Evolutionary conservation across 2,888 invertebrate species (phyloP).

Genomic region (Apocheima hispidaria): DNA sequence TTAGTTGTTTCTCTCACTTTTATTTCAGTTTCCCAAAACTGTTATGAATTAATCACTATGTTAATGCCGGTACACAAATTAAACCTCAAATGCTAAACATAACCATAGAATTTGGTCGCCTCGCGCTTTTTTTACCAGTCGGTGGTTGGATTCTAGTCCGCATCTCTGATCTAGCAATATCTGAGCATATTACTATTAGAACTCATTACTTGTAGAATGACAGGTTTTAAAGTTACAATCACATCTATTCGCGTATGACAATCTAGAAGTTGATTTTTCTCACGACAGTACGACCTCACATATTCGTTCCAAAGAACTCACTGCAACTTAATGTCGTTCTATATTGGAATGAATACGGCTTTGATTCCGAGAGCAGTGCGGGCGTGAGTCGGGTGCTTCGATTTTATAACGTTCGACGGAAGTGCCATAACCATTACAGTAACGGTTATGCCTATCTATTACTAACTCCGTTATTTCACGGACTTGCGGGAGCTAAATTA

Average conservation of each 20-base stretch:
- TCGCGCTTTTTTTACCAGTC: too few relatives aligned
- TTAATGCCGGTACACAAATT: too few relatives aligned
- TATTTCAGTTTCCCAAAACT: too few relatives aligned
- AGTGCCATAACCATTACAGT: constrained; percentile 32
- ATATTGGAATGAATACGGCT: constrained; percentile 44
- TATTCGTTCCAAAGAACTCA: not conserved
- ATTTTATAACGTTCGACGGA: constrained; percentile 43
- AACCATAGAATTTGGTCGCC: too few relatives aligned
- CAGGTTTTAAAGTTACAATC: not conserved
- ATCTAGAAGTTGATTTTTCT: not conserved
- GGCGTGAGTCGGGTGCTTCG: constrained; percentile 33
- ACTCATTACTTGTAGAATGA: too few relatives aligned
- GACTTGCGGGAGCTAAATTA: constrained; percentile 22
- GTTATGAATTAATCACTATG: too few relatives aligned
- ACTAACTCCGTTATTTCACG: constrained; percentile 31
- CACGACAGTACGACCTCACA: not conserved
- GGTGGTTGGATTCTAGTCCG: too few relatives aligned
- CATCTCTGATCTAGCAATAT: too few relatives aligned
- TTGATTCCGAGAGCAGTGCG: constrained; percentile 35
- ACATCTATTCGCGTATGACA: too few relatives aligned
- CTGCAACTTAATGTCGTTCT: constrained; percentile 37
- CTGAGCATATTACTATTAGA: too few relatives aligned
- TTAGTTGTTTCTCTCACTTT: too few relatives aligned
- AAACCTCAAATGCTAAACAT: too few relatives aligned
- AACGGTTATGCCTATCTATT: constrained; percentile 32